Conservation (phyloP, 2,113 vertebrate genomes). For the Thymallus thymallus region DNA sequence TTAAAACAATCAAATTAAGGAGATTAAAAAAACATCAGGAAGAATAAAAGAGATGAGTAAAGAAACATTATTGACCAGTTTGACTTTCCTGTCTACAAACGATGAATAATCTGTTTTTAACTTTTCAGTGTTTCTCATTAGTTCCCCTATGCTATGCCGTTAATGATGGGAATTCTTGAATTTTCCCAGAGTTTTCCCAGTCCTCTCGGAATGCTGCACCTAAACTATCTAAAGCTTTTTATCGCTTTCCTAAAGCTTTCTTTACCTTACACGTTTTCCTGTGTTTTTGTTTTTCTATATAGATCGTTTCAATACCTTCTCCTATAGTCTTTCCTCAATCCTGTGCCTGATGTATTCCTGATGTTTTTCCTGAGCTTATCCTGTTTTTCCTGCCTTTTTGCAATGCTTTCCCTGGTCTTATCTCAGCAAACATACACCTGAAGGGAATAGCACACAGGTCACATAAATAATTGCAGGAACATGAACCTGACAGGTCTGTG, state of each 20-base stretch:
- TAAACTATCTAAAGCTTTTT: neutral
- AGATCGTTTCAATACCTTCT: neutral
- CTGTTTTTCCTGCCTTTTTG: neutral
- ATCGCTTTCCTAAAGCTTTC: neutral
- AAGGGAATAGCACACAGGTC: too few relatives aligned
- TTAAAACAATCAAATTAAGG: too few relatives aligned
- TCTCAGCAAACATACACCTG: neutral
- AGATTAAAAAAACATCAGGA: too few relatives aligned
- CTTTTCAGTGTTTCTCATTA: neutral
- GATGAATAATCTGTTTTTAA: slow-evolving; percentile 19
- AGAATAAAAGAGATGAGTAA: too few relatives aligned
- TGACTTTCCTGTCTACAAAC: slow-evolving; percentile 21
- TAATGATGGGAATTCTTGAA: neutral
- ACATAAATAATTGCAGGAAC: neutral
- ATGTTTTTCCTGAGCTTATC: slow-evolving; percentile 13
- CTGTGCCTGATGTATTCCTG: too few relatives aligned
- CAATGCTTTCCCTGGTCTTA: slow-evolving; percentile 22
- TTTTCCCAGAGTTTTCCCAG: neutral
- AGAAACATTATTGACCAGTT: neutral
- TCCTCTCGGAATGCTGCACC: neutral
- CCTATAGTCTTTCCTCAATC: neutral
- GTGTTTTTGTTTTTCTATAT: slow-evolving; percentile 6
- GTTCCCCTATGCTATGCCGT: neutral
- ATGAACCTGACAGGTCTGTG: slow-evolving; percentile 18
- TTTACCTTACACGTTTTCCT: slow-evolving; percentile 16